Base-by-base conservation (phyloP, 2,888 invertebrate species). In the Chloroclystis v-ata region DNA sequence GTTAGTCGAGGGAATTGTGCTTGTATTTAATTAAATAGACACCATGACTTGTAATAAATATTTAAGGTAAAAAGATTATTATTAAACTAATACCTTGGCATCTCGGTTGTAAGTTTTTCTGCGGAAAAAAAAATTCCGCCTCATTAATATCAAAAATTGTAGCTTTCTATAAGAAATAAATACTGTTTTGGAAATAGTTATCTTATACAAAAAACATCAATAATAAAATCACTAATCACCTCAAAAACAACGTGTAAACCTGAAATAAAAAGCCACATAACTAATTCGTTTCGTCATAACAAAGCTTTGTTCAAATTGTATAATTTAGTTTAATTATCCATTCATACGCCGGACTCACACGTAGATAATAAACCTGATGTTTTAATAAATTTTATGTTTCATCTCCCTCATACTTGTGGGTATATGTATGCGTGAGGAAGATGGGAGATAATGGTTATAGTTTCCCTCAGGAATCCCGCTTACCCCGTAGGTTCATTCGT, bases 321-420 rank as follows among this genome's bases (percentile, higher is more conserved):
- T 78, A 72, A 77, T 76, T 77, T 72, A 73, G 65, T 70, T 72
- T 72, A 72, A 77, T 72, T 74, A 69, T 74, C 65, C 71, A 74
- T 78, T 75, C 75, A 71, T 62, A 63, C 73, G 73, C 61, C 57
- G 81, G 69, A 82, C 82, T 67, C 82, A 82, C 83, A 82, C 82
- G 82, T 71, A 63, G 83, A 74, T 79, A 82, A 80, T 80, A 68
- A 74, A 74, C 63, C 65, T 67, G 75, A 78, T 74, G 77, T 77
- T 78, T 78, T 78, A 78, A 77, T 77, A 75, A 75, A 75, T 69
- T 69, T 67, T 63, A 67, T 66, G 56, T 58, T 51, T 45, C 46
- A 41, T 75, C 75, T 60, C 61, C 66, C 39, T 80, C 63, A 49
- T 37, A 47, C 16, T 11, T 10, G 9, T 1, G 4, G 4, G 4